Base-by-base conservation (phyloP, 2,888 invertebrate genomes). In the Pristionchus mayeri region DNA sequence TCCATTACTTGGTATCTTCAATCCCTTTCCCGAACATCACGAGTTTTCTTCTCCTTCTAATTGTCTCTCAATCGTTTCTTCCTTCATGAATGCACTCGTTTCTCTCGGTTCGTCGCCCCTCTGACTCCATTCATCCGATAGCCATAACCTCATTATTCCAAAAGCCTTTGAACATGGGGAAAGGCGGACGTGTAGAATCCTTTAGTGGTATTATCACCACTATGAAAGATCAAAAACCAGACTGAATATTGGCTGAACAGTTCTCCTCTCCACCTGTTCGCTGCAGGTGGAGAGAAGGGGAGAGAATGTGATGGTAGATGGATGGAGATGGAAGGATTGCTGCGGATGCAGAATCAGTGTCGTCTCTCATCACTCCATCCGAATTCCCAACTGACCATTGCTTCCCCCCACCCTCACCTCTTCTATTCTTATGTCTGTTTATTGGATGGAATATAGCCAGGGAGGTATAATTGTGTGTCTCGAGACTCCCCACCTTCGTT, bases 151-250 rank as follows among this genome's bases (percentile, higher is more conserved):
- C 67, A 67, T 67, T 67, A 67, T 67, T 67, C 67, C 67, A 21
- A 67, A 67, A 67, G 67, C 67, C 67, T 67, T 67, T 67, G 67
- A 67, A 67, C 67, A 37, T 67, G 67, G 34, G n/a, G 67, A 67
- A 34, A 63, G 67, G 21, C 9, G 37, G 16, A 27, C 27, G 30
- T 60, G 57, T 60, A 60, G 57, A 60, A 60, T 60, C 2, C 16
- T n/a, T n/a, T n/a, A n/a, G n/a, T n/a, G n/a, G n/a, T n/a, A n/a
- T n/a, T n/a, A n/a, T n/a, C n/a, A n/a, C n/a, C n/a, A n/a, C n/a
- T n/a, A n/a, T n/a, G n/a, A n/a, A n/a, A n/a, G n/a, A n/a, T n/a
- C n/a, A n/a, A n/a, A n/a, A n/a, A n/a, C n/a, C n/a, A n/a, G n/a
- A n/a, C n/a, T n/a, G n/a, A n/a, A n/a, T n/a, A n/a, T n/a, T n/a